These are phyloP conservation scores for Apogon talboti DNA, from an alignment of 2,797 vertebrate genomes.

Conservation along the genomic window DNA sequence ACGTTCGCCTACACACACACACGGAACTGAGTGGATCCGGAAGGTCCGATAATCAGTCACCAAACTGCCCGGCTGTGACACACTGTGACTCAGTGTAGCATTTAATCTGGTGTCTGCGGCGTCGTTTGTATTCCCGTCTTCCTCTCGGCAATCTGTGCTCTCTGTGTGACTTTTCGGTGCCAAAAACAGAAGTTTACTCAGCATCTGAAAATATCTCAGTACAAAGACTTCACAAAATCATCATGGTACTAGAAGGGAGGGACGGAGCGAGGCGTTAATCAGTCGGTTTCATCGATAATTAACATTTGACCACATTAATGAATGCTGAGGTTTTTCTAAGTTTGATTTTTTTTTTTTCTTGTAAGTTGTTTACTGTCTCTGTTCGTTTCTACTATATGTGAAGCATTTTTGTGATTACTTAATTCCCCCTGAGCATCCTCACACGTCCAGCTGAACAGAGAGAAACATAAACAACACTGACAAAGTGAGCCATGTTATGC, in stretches of 20 bases:
- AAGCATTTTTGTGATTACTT: constrained; percentile 35
- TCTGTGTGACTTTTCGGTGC: constrained; percentile 37
- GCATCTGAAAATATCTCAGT: constrained; percentile 34
- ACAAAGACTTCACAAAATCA: constrained; percentile 31
- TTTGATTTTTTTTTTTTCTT: constrained; percentile 20
- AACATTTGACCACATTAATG: constrained; percentile 47
- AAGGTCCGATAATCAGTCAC: constrained; percentile 15
- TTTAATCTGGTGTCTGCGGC: constrained; percentile 52
- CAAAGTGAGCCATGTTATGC: constrained; percentile 39
- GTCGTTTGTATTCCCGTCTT: constrained; percentile 45
- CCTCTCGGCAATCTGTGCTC: constrained; percentile 38
- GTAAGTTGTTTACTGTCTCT: constrained; percentile 16
- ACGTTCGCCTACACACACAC: constrained; percentile 2
- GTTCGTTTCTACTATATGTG: constrained; percentile 25
- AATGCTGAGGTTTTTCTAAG: constrained; percentile 17
- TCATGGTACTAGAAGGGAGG: constrained; percentile 35
- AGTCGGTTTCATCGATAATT: constrained; percentile 27
- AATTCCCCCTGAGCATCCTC: neutral
- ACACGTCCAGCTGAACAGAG: constrained; percentile 11
- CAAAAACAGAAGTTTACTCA: constrained; percentile 51
- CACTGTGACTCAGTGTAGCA: constrained; percentile 66
- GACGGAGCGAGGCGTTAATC: constrained; percentile 2
- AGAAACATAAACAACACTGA: constrained; percentile 28
- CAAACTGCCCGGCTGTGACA: constrained; percentile 11
- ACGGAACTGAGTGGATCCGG: neutral